phyloP scores from a whole-genome alignment of 1,140 invertebrate species.

The Trissolcus basalis region DNA sequence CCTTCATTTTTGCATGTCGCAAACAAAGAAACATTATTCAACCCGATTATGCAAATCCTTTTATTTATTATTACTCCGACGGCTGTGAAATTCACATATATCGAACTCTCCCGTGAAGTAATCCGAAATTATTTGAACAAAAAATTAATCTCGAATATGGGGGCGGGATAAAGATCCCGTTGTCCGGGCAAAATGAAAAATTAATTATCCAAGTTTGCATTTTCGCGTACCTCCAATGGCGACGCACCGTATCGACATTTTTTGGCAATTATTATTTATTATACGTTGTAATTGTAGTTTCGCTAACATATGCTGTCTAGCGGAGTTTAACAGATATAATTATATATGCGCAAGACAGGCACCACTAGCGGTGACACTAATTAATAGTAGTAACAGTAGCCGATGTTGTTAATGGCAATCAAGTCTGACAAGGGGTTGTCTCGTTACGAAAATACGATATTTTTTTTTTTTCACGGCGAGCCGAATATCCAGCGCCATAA shows the following conservation, averaged over 20 bases:
- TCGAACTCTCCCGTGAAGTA: constrained; percentile 10
- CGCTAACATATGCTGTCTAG: not conserved
- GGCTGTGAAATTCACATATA: constrained; percentile 26
- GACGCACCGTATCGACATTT: too few relatives aligned
- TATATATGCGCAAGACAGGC: constrained; percentile 20
- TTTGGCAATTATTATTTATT: too few relatives aligned
- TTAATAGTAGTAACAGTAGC: constrained; percentile 44
- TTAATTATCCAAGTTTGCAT: too few relatives aligned
- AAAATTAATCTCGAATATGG: too few relatives aligned
- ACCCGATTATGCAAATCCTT: constrained; percentile 31
- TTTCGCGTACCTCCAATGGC: too few relatives aligned
- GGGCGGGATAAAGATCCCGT: too few relatives aligned
- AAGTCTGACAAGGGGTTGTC: constrained; percentile 20
- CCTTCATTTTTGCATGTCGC: constrained; percentile 4
- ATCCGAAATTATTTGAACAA: too few relatives aligned
- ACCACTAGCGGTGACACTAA: constrained; percentile 24
- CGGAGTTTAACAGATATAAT: constrained; percentile 12
- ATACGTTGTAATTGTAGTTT: not conserved
- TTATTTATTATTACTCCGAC: constrained; percentile 46
- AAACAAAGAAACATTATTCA: constrained; percentile 34
- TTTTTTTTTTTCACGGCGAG: constrained; percentile 31
- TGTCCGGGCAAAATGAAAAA: too few relatives aligned
- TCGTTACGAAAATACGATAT: constrained; percentile 8
- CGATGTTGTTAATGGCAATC: constrained; percentile 45
- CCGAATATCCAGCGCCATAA: constrained; percentile 22